Evolutionary conservation across 2,888 invertebrate species (phyloP).

Genomic region (Ptycholaimellus sp.): DNA sequence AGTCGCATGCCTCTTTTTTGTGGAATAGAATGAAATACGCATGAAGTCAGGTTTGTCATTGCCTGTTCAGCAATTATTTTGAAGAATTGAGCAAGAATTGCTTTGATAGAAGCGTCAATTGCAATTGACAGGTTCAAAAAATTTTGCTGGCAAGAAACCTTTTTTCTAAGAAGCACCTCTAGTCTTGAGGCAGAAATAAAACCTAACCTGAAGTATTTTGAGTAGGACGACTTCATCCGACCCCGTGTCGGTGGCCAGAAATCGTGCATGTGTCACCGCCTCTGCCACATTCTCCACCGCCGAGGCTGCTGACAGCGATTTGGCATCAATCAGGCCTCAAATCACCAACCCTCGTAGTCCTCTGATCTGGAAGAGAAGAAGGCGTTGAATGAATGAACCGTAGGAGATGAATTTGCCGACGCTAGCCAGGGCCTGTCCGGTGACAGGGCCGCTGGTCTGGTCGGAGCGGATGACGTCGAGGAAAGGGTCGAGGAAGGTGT

Average conservation of each 20-base stretch:
- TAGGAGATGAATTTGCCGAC: slow-evolving; percentile 87
- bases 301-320: not conserved
- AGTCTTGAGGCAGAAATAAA: slow-evolving; percentile 4
- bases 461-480: slow-evolving; percentile 78
- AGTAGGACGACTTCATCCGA: slow-evolving; percentile 74
- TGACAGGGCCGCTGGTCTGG: slow-evolving; percentile 50
- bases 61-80: no score
- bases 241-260: slow-evolving; percentile 66
- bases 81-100: no score
- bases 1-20: no score
- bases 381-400: slow-evolving; percentile 37
- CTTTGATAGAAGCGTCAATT: slow-evolving; percentile 1
- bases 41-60: no score
- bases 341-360: not conserved
- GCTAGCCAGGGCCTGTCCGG: slow-evolving; percentile 72
- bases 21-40: not conserved
- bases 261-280: slow-evolving; percentile 86
- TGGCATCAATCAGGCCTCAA: not conserved
- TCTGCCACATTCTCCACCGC: slow-evolving; percentile 86
- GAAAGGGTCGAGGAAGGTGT: slow-evolving; percentile 48
- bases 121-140: slow-evolving; percentile 1
- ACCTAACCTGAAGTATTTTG: slow-evolving; percentile 58
- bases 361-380: not conserved
- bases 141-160: no score
- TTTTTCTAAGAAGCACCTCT: no score